Percentiles rank a stretch among this genome's conserved stretches.
These are phyloP conservation scores for Philereme transversata DNA, from an alignment of 2,888 invertebrate genomes.

Conservation along the genomic window DNA sequence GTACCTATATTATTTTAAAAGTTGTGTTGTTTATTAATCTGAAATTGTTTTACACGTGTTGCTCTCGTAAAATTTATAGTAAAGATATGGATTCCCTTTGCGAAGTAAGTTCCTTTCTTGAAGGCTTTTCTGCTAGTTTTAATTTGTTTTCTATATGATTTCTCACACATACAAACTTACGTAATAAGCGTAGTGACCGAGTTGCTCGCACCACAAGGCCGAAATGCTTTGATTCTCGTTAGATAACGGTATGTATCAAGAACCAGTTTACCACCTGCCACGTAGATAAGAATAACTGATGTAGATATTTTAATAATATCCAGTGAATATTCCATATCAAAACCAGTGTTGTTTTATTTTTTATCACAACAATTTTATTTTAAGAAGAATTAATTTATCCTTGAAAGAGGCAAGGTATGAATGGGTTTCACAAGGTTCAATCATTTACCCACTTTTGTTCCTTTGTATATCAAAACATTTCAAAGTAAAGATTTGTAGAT, in stretches of 20 bases:
- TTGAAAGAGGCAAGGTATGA: background rate
- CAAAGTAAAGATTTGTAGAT: constrained; percentile 17
- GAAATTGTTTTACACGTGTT: too few species aligned
- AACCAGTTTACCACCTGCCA: constrained; percentile 19
- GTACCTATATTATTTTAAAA: too few species aligned
- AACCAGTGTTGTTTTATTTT: too few species aligned
- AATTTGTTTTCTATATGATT: background rate
- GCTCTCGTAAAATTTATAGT: too few species aligned
- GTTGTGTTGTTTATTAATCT: too few species aligned
- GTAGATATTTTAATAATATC: background rate
- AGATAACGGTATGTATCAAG: constrained; percentile 32
- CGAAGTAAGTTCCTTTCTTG: background rate
- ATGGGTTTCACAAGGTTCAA: constrained; percentile 8
- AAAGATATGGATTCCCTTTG: too few species aligned
- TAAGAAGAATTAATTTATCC: too few species aligned
- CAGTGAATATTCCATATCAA: background rate
- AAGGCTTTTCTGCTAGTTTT: background rate
- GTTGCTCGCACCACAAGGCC: constrained; percentile 34
- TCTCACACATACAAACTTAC: constrained; percentile 17
- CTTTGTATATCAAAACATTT: constrained; percentile 9
- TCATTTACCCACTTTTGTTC: constrained; percentile 7
- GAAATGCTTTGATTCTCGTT: constrained; percentile 28
- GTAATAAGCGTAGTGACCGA: constrained; percentile 29
- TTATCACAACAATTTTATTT: too few species aligned
- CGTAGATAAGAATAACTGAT: constrained; percentile 2